Conservation (phyloP, 2,113 vertebrate species). For the Erinaceus europaeus region DNA sequence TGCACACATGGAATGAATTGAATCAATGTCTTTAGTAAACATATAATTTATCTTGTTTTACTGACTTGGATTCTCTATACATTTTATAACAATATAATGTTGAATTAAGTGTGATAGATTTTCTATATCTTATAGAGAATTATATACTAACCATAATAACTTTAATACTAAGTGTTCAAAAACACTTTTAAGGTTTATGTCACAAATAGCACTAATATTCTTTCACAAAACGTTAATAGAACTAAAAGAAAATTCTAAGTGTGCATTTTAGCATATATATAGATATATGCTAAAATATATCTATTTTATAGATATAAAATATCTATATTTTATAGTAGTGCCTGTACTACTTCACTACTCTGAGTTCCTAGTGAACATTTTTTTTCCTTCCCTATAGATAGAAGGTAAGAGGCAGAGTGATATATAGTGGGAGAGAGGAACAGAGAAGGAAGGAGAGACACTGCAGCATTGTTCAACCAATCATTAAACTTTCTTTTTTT, state of each 20-base stretch:
- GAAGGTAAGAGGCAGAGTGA: no score
- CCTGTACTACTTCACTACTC: no score
- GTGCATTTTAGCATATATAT: background rate
- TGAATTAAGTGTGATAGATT: background rate
- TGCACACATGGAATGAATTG: background rate
- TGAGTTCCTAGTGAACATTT: no score
- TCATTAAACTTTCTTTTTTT: no score
- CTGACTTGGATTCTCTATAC: background rate
- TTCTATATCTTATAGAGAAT: background rate
- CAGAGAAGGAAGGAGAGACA: no score
- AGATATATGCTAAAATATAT: no score
- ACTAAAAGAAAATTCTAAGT: slow-evolving; percentile 6
- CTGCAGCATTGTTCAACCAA: no score
- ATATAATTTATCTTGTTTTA: background rate
- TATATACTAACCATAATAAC: background rate
- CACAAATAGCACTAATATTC: background rate
- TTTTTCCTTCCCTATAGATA: no score
- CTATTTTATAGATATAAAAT: no score
- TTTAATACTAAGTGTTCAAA: slow-evolving; percentile 6
- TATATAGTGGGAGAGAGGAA: no score
- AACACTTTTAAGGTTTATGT: background rate
- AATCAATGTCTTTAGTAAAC: background rate
- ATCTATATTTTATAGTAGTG: no score
- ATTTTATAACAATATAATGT: slow-evolving; percentile 2
- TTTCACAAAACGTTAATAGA: background rate